phyloP scores from a whole-genome alignment of 2,797 vertebrate genomes.

The Neosilurus hyrtlii region DNA sequence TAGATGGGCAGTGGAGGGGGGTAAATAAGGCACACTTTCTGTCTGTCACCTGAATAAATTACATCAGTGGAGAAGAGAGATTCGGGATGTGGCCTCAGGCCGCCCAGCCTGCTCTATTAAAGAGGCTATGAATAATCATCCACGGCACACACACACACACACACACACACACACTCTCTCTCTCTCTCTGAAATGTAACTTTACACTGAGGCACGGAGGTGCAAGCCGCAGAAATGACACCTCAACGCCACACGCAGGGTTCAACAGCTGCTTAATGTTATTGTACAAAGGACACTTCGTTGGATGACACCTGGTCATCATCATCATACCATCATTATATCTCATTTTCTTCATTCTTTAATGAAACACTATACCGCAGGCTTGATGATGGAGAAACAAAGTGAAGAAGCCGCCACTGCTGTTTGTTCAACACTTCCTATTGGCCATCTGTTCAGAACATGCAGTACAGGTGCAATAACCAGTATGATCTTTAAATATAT shows the following conservation, averaged over 20 bases:
- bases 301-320: conserved; percentile 27
- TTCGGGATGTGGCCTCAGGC: conserved; percentile 53
- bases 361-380: conserved; percentile 16
- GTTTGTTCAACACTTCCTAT: not conserved
- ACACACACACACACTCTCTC: conserved; percentile 1
- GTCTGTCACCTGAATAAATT: conserved; percentile 66
- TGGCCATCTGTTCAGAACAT: conserved; percentile 13
- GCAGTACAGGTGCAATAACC: not conserved
- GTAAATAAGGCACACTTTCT: conserved; percentile 61
- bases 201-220: conserved; percentile 52
- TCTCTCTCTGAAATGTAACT: conserved; percentile 46
- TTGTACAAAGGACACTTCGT: not conserved
- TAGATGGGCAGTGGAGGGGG: conserved; percentile 54
- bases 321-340: conserved; percentile 25
- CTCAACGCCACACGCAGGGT: conserved; percentile 15
- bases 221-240: conserved; percentile 40
- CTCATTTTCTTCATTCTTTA: conserved; percentile 20
- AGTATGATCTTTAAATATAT: not conserved
- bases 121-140: conserved; percentile 42
- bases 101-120: conserved; percentile 52
- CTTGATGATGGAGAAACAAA: not conserved
- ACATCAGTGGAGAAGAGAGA: conserved; percentile 63
- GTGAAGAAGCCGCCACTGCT: not conserved
- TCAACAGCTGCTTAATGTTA: conserved; percentile 33
- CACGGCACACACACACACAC: conserved; percentile 16